phyloP scores from a whole-genome alignment of 2,888 invertebrate genomes.

The Argyra leucocephala region DNA sequence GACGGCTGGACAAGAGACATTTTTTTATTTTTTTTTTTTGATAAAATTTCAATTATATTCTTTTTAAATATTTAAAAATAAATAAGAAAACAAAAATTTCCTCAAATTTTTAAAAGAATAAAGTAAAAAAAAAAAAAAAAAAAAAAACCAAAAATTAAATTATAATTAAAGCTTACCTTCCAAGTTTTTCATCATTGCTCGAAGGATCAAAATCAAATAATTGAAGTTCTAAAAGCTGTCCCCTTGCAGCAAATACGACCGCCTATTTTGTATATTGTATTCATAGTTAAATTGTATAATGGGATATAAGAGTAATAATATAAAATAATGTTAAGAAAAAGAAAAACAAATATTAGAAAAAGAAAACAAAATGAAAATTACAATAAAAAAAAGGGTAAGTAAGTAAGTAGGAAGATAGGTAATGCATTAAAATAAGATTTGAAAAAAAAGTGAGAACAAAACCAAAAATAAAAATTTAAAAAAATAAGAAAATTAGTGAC shows the following conservation, averaged over 20 bases:
- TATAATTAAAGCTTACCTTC: constrained; percentile 57
- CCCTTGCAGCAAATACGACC: constrained; percentile 40
- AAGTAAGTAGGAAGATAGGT: too few relatives aligned
- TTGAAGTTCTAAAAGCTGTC: constrained; percentile 49
- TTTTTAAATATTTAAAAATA: too few relatives aligned
- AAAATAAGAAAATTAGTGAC: too few relatives aligned
- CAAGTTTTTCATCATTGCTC: constrained; percentile 80
- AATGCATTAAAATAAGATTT: too few relatives aligned
- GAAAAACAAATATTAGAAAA: not conserved
- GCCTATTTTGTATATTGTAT: constrained; percentile 31
- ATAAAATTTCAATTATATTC: too few relatives aligned
- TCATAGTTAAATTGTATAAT: not conserved
- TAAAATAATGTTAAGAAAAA: not conserved
- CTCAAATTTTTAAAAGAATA: too few relatives aligned
- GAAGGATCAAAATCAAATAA: constrained; percentile 86
- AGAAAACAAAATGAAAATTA: not conserved
- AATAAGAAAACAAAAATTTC: too few relatives aligned
- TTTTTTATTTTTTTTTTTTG: too few relatives aligned
- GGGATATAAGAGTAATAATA: not conserved
- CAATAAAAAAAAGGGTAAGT: too few relatives aligned
- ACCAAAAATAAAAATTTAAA: too few relatives aligned
- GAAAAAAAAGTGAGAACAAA: too few relatives aligned
- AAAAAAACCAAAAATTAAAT: constrained; percentile 10
- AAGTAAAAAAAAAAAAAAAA: constrained; percentile 14
- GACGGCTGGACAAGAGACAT: constrained; percentile 18